Percentiles rank a stretch among this genome's conserved stretches.
Conservation (phyloP, 2,113 vertebrate genomes). For the Spea multiplicata region DNA sequence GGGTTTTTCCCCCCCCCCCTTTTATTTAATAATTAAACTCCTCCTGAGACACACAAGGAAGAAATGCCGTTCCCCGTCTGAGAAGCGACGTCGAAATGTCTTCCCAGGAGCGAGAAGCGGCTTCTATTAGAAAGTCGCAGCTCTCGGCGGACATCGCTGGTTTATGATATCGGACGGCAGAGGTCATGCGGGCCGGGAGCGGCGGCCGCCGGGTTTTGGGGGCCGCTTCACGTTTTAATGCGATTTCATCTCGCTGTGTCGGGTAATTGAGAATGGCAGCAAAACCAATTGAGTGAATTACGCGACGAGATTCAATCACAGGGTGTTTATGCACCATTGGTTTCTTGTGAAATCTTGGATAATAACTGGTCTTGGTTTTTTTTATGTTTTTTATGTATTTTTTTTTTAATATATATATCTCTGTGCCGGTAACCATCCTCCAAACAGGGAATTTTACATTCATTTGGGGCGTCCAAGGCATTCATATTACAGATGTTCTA, state of each 20-base stretch:
- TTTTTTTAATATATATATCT: constrained; percentile 4
- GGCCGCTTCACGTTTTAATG: constrained; percentile 7
- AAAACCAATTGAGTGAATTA: constrained; percentile 43
- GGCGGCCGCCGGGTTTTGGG: neutral
- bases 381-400: constrained; percentile 26
- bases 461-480: too few species aligned
- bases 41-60: constrained; percentile 31
- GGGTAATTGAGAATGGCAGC: constrained; percentile 40
- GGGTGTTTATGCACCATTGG: constrained; percentile 22
- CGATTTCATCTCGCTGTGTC: constrained; percentile 4
- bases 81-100: constrained; percentile 41
- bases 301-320: constrained; percentile 23
- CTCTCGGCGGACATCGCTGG: neutral
- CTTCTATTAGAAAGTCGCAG: neutral
- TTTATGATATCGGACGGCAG: neutral
- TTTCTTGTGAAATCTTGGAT: constrained; percentile 15
- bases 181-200: constrained; percentile 1
- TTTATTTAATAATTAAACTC: constrained; percentile 51
- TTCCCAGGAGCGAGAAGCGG: constrained; percentile 40
- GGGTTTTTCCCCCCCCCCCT: constrained; percentile 21
- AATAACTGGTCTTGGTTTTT: constrained; percentile 5
- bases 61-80: constrained; percentile 45
- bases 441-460: too few species aligned
- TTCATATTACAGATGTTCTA: too few species aligned
- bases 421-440: too few species aligned